These are phyloP conservation scores for Aphodius granarius DNA, from an alignment of 2,888 invertebrate genomes.

Conservation along the genomic window DNA sequence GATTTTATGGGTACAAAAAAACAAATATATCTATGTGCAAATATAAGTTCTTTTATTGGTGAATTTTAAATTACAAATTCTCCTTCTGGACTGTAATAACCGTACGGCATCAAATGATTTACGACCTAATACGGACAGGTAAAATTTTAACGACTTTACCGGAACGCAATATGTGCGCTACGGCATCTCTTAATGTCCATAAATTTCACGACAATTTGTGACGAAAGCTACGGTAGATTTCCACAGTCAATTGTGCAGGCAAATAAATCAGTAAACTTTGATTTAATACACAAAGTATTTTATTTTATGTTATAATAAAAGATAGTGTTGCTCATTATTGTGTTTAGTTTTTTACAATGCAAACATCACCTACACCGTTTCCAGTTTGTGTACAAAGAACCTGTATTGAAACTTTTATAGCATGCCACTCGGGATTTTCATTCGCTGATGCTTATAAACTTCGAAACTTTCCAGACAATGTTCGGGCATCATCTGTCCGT, in stretches of 20 bases:
- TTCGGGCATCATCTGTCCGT: not conserved
- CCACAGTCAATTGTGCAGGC: not conserved
- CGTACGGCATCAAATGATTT: not conserved
- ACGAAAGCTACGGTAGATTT: not conserved
- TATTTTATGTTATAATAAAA: too few relatives aligned
- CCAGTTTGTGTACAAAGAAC: too few relatives aligned
- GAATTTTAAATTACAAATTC: not conserved
- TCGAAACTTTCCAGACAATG: not conserved
- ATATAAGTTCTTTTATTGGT: not conserved
- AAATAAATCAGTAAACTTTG: too few relatives aligned
- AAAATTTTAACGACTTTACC: not conserved
- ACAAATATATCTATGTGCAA: too few relatives aligned
- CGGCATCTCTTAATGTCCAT: not conserved
- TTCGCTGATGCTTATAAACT: not conserved
- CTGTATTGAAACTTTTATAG: not conserved
- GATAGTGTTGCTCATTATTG: too few relatives aligned
- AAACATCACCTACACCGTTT: too few relatives aligned
- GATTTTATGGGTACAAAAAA: too few relatives aligned
- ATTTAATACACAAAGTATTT: too few relatives aligned
- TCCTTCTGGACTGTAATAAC: not conserved
- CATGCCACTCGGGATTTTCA: not conserved
- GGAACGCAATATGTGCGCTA: not conserved
- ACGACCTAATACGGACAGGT: not conserved
- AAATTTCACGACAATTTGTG: not conserved
- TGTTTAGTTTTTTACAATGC: too few relatives aligned